phyloP scores from a whole-genome alignment of 2,888 invertebrate species.

The Athetis lepigone region DNA sequence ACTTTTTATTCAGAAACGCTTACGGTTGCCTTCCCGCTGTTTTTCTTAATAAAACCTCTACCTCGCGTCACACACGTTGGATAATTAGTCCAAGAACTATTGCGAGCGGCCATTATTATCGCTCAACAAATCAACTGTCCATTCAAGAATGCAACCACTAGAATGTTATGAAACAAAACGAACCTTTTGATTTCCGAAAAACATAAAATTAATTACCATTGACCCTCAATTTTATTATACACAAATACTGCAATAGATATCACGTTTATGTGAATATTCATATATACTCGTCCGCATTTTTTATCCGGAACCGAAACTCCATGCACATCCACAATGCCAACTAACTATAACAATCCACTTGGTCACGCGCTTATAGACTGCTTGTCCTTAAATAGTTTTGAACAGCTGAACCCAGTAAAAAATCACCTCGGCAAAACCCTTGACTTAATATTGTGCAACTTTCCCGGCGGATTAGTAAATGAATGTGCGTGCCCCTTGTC shows the following conservation, averaged over 20 bases:
- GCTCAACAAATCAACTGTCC: conserved; percentile 58
- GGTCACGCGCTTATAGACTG: too few species aligned
- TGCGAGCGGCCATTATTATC: conserved; percentile 54
- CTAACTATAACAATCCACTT: too few species aligned
- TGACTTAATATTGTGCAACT: too few species aligned
- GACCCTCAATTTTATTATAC: conserved; percentile 53
- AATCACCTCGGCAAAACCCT: too few species aligned
- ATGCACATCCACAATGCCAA: too few species aligned
- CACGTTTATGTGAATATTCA: conserved; percentile 2
- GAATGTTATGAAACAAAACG: conserved; percentile 55
- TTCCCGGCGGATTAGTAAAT: too few species aligned
- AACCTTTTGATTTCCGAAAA: conserved; percentile 57
- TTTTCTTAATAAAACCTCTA: conserved; percentile 23
- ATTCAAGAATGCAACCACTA: conserved; percentile 60
- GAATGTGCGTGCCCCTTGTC: too few species aligned
- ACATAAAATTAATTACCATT: conserved; percentile 50
- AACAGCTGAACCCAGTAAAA: too few species aligned
- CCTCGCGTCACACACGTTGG: conserved; percentile 74
- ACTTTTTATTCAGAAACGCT: conserved; percentile 18
- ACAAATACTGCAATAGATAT: conserved; percentile 36
- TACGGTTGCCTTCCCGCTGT: conserved; percentile 13
- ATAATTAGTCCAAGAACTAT: conserved; percentile 76
- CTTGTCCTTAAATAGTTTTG: too few species aligned
- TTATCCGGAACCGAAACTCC: too few species aligned
- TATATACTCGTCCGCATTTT: conserved; percentile 32